Conservation (phyloP, 2,113 vertebrate species). For the Brachypodius melanocephalos region DNA sequence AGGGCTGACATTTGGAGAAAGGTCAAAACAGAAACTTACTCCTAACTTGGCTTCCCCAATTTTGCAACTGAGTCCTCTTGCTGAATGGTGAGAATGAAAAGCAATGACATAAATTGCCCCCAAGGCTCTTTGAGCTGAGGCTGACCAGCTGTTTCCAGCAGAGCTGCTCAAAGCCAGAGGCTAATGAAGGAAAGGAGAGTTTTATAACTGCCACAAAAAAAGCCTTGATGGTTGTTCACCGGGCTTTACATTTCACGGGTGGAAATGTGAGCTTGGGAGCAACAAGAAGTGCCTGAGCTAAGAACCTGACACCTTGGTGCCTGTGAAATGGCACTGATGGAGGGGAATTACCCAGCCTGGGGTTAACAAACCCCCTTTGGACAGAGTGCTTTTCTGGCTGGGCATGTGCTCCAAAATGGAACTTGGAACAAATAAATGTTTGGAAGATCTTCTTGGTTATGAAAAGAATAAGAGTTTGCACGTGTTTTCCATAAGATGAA, state of each 20-base stretch:
- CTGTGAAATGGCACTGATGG: constrained; percentile 15
- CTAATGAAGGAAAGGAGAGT: not conserved
- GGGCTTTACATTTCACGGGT: constrained; percentile 64
- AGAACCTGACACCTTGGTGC: constrained; percentile 51
- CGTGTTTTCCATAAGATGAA: not conserved
- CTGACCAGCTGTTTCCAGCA: constrained; percentile 23
- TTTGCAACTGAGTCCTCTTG: not conserved
- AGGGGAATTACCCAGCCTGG: constrained; percentile 28
- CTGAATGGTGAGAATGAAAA: not conserved
- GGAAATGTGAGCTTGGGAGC: constrained; percentile 53
- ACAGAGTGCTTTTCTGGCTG: constrained; percentile 6
- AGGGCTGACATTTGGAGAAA: not conserved
- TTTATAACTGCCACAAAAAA: constrained; percentile 45
- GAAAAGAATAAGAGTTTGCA: not conserved
- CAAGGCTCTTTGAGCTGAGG: not conserved
- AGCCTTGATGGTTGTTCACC: constrained; percentile 49
- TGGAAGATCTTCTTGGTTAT: not conserved
- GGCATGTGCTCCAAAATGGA: not conserved
- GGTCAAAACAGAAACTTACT: not conserved
- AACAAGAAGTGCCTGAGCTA: constrained; percentile 49
- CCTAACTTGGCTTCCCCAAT: not conserved
- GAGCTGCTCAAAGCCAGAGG: not conserved
- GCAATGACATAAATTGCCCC: not conserved
- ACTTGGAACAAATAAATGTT: not conserved
- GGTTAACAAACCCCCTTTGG: constrained; percentile 18